Evolutionary conservation across 2,113 vertebrate species (phyloP).

Genomic region (Rutilus rutilus): DNA sequence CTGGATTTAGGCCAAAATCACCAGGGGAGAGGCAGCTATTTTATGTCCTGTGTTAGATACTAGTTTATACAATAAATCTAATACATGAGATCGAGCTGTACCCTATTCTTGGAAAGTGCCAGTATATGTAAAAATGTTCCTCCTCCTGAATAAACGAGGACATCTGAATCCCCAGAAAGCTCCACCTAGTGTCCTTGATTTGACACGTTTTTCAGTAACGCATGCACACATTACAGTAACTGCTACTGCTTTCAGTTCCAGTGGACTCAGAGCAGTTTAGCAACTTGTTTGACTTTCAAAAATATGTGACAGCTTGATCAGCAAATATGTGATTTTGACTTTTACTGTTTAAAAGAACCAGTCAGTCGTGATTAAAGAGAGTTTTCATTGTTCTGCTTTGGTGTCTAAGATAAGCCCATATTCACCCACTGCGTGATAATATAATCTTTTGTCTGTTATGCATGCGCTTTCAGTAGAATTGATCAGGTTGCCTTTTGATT

Average conservation of each 20-base stretch:
- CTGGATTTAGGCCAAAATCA: not conserved
- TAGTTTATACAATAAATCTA: not conserved
- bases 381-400: not conserved
- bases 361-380: not conserved
- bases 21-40: not conserved
- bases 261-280: not conserved
- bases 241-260: not conserved
- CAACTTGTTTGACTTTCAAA: not conserved
- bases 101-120: not conserved
- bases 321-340: not conserved
- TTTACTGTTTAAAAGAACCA: not conserved
- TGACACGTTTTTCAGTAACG: not conserved
- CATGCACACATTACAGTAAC: not conserved
- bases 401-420: not conserved
- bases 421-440: not conserved
- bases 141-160: not conserved
- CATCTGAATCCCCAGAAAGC: not conserved
- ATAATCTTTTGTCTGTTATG: not conserved
- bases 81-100: not conserved
- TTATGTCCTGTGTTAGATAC: not conserved
- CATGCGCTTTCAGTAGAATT: not conserved
- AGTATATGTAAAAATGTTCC: not conserved
- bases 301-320: not conserved
- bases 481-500: not conserved
- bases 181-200: slow-evolving; percentile 1